A percentile compares a stretch with the other conserved stretches of the same genome.
Conservation (phyloP, 2,113 vertebrate species). For the Mionectes macconnelli region DNA sequence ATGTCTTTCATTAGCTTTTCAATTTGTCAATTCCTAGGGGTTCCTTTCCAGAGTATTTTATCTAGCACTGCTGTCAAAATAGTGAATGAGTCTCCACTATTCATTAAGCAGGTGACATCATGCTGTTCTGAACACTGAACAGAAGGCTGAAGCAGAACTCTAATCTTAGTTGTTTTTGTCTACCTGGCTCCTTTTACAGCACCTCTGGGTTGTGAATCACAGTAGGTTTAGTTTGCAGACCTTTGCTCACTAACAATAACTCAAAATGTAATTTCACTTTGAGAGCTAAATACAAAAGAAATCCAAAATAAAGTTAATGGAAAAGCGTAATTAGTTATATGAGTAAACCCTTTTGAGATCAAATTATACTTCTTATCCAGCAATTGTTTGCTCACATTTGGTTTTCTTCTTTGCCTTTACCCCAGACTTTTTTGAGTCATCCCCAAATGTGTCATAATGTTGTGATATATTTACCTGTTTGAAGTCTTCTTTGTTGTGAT, state of each 20-base stretch:
- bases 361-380: neutral
- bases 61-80: neutral
- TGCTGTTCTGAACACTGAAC: neutral
- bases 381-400: neutral
- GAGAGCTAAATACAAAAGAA: neutral
- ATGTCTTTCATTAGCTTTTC: neutral
- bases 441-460: neutral
- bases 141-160: neutral
- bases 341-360: neutral
- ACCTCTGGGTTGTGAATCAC: neutral
- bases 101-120: neutral
- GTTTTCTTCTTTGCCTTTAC: neutral
- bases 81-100: neutral
- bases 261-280: neutral
- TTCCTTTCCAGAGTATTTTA: neutral
- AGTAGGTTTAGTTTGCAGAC: neutral
- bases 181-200: neutral
- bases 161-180: neutral
- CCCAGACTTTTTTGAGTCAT: neutral
- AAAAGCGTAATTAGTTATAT: neutral
- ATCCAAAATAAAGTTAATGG: neutral
- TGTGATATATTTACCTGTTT: neutral
- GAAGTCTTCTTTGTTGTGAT: neutral
- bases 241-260: neutral
- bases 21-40: neutral